Evolutionary conservation across 53 echinoderm and acorn worm genomes (phyloP).

Genomic region (Glandiceps talaboti): DNA sequence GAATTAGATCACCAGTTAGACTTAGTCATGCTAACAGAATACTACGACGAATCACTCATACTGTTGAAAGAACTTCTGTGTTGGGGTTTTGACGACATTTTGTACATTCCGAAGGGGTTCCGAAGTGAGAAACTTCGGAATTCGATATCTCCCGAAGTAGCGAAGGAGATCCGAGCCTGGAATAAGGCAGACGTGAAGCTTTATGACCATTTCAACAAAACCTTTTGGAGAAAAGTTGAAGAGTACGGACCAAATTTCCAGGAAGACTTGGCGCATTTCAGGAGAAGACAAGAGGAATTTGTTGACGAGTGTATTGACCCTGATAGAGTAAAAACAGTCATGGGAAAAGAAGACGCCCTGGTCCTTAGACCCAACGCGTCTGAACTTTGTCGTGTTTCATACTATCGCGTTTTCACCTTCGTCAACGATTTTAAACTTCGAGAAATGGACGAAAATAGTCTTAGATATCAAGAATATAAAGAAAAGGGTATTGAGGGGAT

Average conservation of each 20-base stretch:
- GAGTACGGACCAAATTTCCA: constrained; percentile 27
- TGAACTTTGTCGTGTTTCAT: background rate
- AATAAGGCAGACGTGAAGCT: constrained; percentile 24
- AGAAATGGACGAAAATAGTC: background rate
- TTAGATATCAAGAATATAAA: background rate
- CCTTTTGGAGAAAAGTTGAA: constrained; percentile 35
- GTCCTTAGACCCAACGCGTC: background rate
- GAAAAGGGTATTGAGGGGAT: background rate
- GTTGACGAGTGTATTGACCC: background rate
- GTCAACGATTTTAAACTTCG: background rate
- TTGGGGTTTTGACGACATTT: constrained; percentile 31
- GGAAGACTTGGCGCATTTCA: constrained; percentile 22
- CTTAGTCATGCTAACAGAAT: constrained; percentile 30
- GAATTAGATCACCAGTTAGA: constrained; percentile 15
- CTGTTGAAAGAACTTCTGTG: constrained; percentile 29
- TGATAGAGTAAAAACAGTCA: background rate
- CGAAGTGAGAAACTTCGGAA: background rate
- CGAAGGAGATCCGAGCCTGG: constrained; percentile 16
- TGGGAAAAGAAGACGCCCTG: background rate
- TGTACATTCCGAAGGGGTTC: constrained; percentile 19
- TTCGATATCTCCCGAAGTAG: background rate
- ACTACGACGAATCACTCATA: constrained; percentile 32
- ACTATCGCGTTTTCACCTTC: background rate
- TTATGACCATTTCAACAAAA: constrained; percentile 35
- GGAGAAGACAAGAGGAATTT: constrained; percentile 8